These are phyloP conservation scores for Melanophora roralis DNA, from an alignment of 2,888 invertebrate genomes.

Conservation along the genomic window DNA sequence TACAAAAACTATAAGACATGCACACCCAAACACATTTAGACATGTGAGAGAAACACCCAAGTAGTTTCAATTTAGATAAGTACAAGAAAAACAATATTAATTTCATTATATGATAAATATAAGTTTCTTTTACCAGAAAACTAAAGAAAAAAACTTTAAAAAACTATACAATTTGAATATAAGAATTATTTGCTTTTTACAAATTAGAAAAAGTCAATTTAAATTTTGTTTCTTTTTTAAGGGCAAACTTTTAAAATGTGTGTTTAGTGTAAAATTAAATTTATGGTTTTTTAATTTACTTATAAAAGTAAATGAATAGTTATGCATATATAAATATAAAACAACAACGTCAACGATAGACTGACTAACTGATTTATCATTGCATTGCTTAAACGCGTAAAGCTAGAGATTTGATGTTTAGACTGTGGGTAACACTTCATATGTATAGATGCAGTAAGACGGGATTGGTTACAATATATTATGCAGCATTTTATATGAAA, in stretches of 20 bases:
- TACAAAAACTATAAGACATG: slow-evolving; percentile 24
- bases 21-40: slow-evolving; percentile 13
- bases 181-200: slow-evolving; percentile 27
- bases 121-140: slow-evolving; percentile 24
- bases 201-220: not conserved
- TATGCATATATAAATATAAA: too few species aligned
- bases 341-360: too few species aligned
- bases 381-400: too few species aligned
- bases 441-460: too few species aligned
- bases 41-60: slow-evolving; percentile 28
- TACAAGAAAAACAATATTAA: slow-evolving; percentile 54
- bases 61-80: slow-evolving; percentile 21
- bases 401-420: too few species aligned
- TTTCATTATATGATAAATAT: slow-evolving; percentile 48
- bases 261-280: slow-evolving; percentile 27
- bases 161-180: slow-evolving; percentile 38
- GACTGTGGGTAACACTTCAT: too few species aligned
- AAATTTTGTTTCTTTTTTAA: not conserved
- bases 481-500: too few species aligned
- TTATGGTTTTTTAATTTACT: slow-evolving; percentile 58
- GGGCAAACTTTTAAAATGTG: slow-evolving; percentile 35
- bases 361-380: too few species aligned
- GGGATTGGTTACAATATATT: too few species aligned
- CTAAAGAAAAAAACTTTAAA: not conserved
- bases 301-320: slow-evolving; percentile 1